Evolutionary conservation across 2,797 vertebrate species (phyloP).

Genomic region (Pangasius larnaudii): DNA sequence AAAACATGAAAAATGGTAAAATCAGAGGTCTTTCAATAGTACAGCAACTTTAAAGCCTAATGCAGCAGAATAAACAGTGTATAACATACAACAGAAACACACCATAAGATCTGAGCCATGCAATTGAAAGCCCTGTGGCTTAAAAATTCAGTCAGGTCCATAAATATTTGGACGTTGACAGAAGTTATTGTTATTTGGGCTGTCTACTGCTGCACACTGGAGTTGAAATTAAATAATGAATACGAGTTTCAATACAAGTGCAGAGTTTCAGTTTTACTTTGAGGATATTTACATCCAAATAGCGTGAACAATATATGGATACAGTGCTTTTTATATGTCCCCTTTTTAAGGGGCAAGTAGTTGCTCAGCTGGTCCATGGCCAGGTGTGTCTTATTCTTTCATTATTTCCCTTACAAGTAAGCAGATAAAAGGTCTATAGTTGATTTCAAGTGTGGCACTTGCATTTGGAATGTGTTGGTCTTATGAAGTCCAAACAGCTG

Average conservation of each 20-base stretch:
- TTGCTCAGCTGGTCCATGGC: not conserved
- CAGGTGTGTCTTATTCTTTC: not conserved
- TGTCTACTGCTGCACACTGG: not conserved
- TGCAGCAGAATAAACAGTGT: conserved; percentile 46
- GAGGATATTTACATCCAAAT: not conserved
- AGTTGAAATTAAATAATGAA: not conserved
- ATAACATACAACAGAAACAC: conserved; percentile 43
- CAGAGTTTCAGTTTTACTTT: not conserved
- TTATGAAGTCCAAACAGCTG: not conserved
- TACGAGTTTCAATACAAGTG: not conserved
- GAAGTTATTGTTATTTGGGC: not conserved
- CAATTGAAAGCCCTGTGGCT: conserved; percentile 58
- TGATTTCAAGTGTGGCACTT: not conserved
- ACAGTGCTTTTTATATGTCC: not conserved
- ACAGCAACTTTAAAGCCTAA: conserved; percentile 47
- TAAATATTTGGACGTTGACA: not conserved
- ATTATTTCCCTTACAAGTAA: not conserved
- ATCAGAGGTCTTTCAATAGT: conserved; percentile 28
- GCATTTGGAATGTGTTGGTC: not conserved
- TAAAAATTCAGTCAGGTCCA: not conserved
- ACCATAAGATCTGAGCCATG: conserved; percentile 58
- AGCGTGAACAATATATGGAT: not conserved
- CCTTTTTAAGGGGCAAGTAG: not conserved
- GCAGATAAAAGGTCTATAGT: not conserved
- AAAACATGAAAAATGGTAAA: conserved; percentile 41